Percentiles rank a stretch among this genome's conserved stretches.
phyloP scores from a whole-genome alignment of 2,113 vertebrate genomes.

The Sisor rabdophorus region DNA sequence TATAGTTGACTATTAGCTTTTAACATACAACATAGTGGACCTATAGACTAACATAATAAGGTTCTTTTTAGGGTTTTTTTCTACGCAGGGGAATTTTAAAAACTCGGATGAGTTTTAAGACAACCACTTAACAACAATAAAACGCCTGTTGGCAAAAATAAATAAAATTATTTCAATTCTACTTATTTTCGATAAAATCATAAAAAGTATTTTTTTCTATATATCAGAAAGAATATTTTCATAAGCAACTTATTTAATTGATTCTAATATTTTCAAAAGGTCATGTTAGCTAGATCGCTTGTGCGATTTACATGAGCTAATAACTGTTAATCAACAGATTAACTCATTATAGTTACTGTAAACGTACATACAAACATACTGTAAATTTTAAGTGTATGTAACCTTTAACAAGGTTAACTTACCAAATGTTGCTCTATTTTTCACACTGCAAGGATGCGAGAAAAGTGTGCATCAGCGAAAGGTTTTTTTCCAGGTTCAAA shows the following conservation, averaged over 20 bases:
- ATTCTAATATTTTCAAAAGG: too few relatives aligned
- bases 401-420: background rate
- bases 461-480: background rate
- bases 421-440: conserved; percentile 36
- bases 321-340: background rate
- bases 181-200: too few relatives aligned
- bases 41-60: background rate
- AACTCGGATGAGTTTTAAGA: background rate
- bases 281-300: background rate
- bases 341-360: too few relatives aligned
- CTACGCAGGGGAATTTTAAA: background rate
- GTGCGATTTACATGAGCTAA: background rate
- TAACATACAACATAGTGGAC: background rate
- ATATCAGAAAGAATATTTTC: too few relatives aligned
- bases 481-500: conserved; percentile 61
- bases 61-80: background rate
- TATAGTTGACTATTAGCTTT: background rate
- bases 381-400: background rate
- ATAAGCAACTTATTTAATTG: too few relatives aligned
- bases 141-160: background rate
- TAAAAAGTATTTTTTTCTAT: too few relatives aligned
- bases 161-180: too few relatives aligned
- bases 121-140: too few relatives aligned
- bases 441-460: conserved; percentile 6
- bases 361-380: background rate